Percentiles rank a stretch among this genome's conserved stretches.
These are phyloP conservation scores for Hippocampus barbouri DNA, from an alignment of 2,113 vertebrate genomes.

Conservation along the genomic window DNA sequence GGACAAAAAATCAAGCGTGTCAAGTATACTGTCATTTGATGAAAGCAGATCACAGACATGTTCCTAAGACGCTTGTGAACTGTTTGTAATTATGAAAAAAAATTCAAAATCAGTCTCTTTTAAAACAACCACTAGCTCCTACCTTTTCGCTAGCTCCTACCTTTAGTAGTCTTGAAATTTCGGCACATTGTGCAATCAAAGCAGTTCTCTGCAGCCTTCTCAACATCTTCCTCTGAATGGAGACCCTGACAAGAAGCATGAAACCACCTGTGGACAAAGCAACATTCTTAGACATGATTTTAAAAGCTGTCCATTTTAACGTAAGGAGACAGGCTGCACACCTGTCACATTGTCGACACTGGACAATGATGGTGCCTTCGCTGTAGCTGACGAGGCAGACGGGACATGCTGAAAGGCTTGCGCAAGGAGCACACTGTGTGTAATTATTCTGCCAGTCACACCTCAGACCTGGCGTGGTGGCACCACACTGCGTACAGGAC, in stretches of 20 bases:
- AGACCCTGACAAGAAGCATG: constrained; percentile 95
- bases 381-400: constrained; percentile 84
- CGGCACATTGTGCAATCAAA: constrained; percentile 95
- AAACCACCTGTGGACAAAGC: constrained; percentile 81
- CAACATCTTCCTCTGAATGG: constrained; percentile 90
- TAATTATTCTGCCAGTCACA: constrained; percentile 99
- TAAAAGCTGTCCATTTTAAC: constrained; percentile 8
- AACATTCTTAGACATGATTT: constrained; percentile 4
- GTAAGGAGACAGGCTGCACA: constrained; percentile 46
- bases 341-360: constrained; percentile 94
- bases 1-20: too few species aligned
- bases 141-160: constrained; percentile 10
- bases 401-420: constrained; percentile 86
- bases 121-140: neutral
- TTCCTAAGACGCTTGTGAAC: too few species aligned
- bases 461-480: constrained; percentile 86
- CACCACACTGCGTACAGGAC: constrained; percentile 90
- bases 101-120: too few species aligned
- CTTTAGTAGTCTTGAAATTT: constrained; percentile 81
- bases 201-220: constrained; percentile 85
- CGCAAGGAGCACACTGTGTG: constrained; percentile 92
- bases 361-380: constrained; percentile 90
- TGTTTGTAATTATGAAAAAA: too few species aligned
- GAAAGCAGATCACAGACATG: too few species aligned
- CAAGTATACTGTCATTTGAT: too few species aligned